A percentile compares a stretch with the other conserved stretches of the same genome.
phyloP scores from a whole-genome alignment of 1,140 invertebrate genomes.

The Hestina assimilis region DNA sequence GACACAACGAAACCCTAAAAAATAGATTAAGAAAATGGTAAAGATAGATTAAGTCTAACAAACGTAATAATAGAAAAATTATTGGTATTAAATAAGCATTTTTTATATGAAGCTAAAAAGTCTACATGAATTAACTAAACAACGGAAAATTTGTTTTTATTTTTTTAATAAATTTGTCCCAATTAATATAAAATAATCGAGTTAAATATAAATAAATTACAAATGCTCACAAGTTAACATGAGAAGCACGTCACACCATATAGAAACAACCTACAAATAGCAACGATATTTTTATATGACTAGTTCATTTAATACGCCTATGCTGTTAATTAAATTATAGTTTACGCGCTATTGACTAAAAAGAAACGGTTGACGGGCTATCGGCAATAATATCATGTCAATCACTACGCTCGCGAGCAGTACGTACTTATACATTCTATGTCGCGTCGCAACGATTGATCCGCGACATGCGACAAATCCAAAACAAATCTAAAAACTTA shows the following conservation, averaged over 20 bases:
- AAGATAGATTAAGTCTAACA: too few species aligned
- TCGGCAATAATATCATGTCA: not conserved
- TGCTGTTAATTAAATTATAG: conserved; percentile 3
- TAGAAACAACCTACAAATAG: conserved; percentile 3
- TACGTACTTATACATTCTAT: too few species aligned
- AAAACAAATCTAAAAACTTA: too few species aligned
- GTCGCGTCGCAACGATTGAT: not conserved
- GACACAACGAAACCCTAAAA: too few species aligned
- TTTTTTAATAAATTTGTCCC: too few species aligned
- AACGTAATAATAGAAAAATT: too few species aligned
- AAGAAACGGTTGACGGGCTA: not conserved
- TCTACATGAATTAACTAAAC: too few species aligned
- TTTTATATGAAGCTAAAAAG: too few species aligned
- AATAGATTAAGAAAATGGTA: too few species aligned
- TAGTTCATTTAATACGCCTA: conserved; percentile 3
- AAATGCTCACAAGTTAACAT: not conserved
- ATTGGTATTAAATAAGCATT: too few species aligned
- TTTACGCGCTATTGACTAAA: not conserved
- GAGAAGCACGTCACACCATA: not conserved
- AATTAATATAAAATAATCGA: too few species aligned
- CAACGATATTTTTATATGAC: conserved; percentile 1
- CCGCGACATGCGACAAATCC: not conserved
- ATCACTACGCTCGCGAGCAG: not conserved
- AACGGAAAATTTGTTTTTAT: too few species aligned
- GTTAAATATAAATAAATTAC: not conserved